These are phyloP conservation scores for Thalassarche chlororhynchos DNA, from an alignment of 2,113 vertebrate genomes.

Conservation along the genomic window DNA sequence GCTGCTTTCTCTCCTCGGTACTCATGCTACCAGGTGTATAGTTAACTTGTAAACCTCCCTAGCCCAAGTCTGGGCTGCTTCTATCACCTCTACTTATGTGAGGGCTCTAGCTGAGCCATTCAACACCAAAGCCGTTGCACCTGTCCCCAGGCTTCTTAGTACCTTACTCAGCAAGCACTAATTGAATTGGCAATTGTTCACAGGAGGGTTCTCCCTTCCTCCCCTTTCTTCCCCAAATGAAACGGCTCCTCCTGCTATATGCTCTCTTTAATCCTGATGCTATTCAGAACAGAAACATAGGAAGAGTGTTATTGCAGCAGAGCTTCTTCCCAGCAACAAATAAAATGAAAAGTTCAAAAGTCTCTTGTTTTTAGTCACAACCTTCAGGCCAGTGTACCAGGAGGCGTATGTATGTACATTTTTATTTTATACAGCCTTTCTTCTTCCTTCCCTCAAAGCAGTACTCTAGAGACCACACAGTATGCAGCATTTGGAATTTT, in stretches of 20 bases:
- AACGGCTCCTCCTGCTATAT: not conserved
- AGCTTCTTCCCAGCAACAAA: not conserved
- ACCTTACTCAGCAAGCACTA: not conserved
- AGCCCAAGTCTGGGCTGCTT: not conserved
- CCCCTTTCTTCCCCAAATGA: not conserved
- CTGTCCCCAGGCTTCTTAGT: not conserved
- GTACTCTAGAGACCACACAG: constrained; percentile 9
- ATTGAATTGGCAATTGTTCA: not conserved
- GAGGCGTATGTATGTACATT: not conserved
- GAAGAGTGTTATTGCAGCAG: not conserved
- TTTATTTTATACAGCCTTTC: not conserved
- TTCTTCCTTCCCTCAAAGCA: not conserved
- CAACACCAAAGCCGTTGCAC: not conserved
- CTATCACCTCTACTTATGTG: not conserved
- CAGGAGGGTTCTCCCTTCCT: not conserved
- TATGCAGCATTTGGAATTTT: not conserved
- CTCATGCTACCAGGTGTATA: not conserved
- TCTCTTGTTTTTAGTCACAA: not conserved
- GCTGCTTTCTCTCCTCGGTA: not conserved
- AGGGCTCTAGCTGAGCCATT: not conserved
- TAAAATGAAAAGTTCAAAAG: not conserved
- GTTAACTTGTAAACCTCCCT: not conserved
- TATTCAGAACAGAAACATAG: not conserved
- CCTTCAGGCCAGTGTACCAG: not conserved
- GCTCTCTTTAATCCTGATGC: not conserved